phyloP scores from a whole-genome alignment of 2,797 vertebrate genomes.

The Muscicapa comitata region DNA sequence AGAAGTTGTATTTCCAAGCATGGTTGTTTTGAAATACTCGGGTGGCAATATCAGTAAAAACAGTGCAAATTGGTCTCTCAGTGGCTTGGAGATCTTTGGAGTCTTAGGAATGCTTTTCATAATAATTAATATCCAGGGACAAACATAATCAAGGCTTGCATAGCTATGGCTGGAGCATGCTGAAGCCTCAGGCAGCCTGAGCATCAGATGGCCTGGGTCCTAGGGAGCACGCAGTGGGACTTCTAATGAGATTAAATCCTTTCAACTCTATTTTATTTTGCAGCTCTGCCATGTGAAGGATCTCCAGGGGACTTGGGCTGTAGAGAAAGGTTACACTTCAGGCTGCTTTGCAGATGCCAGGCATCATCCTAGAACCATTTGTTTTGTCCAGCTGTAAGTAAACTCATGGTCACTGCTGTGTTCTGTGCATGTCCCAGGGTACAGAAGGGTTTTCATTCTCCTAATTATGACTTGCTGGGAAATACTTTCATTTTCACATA shows the following conservation, averaged over 20 bases:
- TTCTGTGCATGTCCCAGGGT: not conserved
- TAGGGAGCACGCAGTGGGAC: not conserved
- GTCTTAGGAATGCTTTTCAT: not conserved
- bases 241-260: not conserved
- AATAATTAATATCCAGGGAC: conserved; percentile 14
- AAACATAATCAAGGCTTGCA: not conserved
- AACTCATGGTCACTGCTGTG: not conserved
- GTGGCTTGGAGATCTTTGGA: not conserved
- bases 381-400: not conserved
- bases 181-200: not conserved
- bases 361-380: not conserved
- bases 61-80: not conserved
- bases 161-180: not conserved
- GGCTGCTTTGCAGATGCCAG: not conserved
- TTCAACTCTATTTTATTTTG: not conserved
- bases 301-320: not conserved
- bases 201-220: not conserved
- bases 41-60: not conserved
- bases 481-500: not conserved
- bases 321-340: not conserved
- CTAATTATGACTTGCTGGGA: not conserved
- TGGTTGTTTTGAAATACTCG: not conserved
- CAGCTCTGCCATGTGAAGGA: not conserved
- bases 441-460: not conserved
- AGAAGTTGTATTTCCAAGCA: not conserved